A percentile compares a stretch with the other conserved stretches of the same genome.
Evolutionary conservation across 1,140 invertebrate species (phyloP).

Genomic region (Pogonomyrmex barbatus): DNA sequence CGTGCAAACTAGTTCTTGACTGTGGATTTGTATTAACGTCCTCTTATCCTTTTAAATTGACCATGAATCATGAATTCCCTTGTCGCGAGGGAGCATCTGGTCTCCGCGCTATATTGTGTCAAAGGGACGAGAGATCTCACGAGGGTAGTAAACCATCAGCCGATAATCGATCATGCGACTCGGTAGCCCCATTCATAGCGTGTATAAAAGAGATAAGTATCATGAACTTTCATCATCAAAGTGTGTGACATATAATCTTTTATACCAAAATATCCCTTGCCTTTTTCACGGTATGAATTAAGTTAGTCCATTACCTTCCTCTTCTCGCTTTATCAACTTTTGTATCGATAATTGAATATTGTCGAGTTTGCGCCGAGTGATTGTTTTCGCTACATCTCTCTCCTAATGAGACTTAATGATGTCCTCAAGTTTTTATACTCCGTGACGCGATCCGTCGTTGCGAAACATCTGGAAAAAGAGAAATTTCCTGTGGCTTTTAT

Average conservation of each 20-base stretch:
- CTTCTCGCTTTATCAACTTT: neutral
- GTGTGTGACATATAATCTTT: constrained; percentile 21
- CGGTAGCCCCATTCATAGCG: constrained; percentile 55
- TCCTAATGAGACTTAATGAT: neutral
- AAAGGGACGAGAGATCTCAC: constrained; percentile 35
- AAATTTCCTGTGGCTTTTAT: constrained; percentile 10
- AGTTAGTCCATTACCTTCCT: constrained; percentile 23
- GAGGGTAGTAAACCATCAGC: constrained; percentile 41
- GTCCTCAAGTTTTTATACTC: neutral
- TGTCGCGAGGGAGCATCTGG: constrained; percentile 47
- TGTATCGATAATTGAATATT: neutral
- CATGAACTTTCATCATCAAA: constrained; percentile 42
- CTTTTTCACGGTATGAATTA: constrained; percentile 22
- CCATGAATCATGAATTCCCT: constrained; percentile 56
- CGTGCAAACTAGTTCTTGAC: neutral
- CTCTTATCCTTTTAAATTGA: constrained; percentile 60
- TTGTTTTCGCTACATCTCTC: neutral
- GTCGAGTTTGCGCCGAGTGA: neutral
- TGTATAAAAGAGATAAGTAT: constrained; percentile 55
- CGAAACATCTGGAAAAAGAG: constrained; percentile 19
- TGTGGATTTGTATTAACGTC: constrained; percentile 32
- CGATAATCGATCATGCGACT: constrained; percentile 69
- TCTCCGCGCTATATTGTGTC: constrained; percentile 34
- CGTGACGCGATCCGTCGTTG: neutral
- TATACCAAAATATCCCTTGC: neutral